Conservation (phyloP, 2,888 invertebrate species). For the Troides oblongomaculatus region DNA sequence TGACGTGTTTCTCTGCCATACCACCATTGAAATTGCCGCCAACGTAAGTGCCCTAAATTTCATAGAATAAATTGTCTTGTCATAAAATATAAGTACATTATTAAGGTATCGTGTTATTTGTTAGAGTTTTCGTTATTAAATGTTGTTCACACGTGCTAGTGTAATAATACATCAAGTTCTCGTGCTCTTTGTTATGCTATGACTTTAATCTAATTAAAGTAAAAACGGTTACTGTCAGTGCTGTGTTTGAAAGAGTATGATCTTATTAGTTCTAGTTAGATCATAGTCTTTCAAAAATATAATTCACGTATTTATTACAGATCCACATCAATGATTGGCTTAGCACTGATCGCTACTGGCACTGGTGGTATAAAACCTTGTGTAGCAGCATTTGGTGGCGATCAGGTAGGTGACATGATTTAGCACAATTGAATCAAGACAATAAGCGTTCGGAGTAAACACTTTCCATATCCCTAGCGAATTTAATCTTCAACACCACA, state of each 20-base stretch:
- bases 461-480: no score
- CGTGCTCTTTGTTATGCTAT: no score
- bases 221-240: no score
- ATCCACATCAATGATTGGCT: conserved; percentile 75
- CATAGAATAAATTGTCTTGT: background rate
- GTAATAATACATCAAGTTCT: no score
- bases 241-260: background rate
- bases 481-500: no score
- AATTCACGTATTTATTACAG: conserved; percentile 50
- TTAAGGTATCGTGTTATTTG: no score
- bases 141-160: no score
- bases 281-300: background rate
- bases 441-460: background rate
- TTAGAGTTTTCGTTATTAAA: no score
- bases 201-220: no score
- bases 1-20: conserved; percentile 83
- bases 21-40: conserved; percentile 78
- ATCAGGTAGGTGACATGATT: conserved; percentile 78
- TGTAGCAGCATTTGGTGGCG: conserved; percentile 92
- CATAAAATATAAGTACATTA: no score
- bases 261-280: background rate
- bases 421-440: background rate
- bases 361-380: conserved; percentile 94
- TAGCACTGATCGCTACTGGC: conserved; percentile 84
- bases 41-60: conserved; percentile 67